Base-by-base conservation (phyloP, 2,888 invertebrate genomes). In the Unio pictorum region DNA sequence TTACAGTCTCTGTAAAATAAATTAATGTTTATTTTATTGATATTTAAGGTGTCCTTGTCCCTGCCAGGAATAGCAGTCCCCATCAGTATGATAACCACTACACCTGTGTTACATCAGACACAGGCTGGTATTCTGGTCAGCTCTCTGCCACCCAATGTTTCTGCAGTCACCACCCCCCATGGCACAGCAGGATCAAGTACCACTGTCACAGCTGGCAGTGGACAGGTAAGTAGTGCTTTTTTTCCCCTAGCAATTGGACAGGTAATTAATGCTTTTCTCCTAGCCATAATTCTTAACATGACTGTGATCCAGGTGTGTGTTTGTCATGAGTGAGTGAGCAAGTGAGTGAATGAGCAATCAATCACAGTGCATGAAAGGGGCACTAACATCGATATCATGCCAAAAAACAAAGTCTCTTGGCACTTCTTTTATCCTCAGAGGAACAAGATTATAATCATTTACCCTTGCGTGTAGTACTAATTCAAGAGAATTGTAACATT, bases 51-150 rank as follows among this genome's bases (percentile, higher is more conserved):
- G 64, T 95, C 95, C 87, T 93, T 96, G 67, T 85, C 86, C 4
- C 71, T 87, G 34, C 82, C 83, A 84, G 95, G 95, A 18, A 93
- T 96, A 69, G 93, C 95, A n/a, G 95, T 96, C 82, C 95, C 95
- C 91, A 85, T 89, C 75, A 87, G 84, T 30, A 84, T 88, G 83
- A 87, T 88, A 76, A 85, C 79, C 69, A 80, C 79, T 28, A 85
- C 81, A 66, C 66, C 74, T 15, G 68, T 85, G 3, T 64, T 87
- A 18, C 45, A 45, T 45, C 84, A 82, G 73, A 85, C 82, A 57
- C 86, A 85, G 63, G 75, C 84, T 28, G 84, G 85, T 17, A 79
- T 88, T 30, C 73, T 89, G 60, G 85, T 88, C 45, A 85, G 81
- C 61, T 81, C 84, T 0, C 34, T 84, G 34, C 78, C 82, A 45